Conservation (phyloP, 2,113 vertebrate species). For the Physeter macrocephalus region DNA sequence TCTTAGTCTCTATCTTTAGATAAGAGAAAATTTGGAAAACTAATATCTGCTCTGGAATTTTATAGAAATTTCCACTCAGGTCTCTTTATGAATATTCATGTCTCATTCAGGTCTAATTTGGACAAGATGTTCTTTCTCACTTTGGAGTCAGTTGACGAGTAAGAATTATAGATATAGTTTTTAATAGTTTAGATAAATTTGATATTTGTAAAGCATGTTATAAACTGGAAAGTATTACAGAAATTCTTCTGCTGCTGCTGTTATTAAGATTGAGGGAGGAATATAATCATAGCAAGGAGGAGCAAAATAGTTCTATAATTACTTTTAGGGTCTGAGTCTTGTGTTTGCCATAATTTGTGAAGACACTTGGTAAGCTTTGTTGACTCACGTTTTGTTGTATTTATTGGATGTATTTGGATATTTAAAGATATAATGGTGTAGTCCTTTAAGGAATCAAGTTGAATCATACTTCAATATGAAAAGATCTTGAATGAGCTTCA, state of each 20-base stretch:
- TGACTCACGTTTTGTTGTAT: neutral
- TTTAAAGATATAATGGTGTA: neutral
- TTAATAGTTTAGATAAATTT: neutral
- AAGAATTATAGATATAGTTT: neutral
- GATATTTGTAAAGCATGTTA: neutral
- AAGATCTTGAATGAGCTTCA: neutral
- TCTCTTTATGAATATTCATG: neutral
- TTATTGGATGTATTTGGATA: neutral
- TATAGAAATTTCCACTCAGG: neutral
- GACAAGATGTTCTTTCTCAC: neutral
- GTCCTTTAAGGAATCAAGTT: neutral
- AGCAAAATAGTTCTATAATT: neutral
- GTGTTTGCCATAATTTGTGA: neutral
- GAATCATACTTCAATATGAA: neutral
- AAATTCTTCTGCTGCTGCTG: neutral
- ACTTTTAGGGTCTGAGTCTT: neutral
- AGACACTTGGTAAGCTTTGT: neutral
- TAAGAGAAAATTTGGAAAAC: neutral
- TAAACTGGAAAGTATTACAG: neutral
- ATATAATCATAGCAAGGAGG: neutral
- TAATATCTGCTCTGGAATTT: neutral
- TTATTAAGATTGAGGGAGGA: neutral
- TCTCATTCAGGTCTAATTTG: slow-evolving; percentile 2
- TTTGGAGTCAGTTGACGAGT: neutral
- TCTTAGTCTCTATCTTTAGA: neutral